Conservation (phyloP, 2,888 invertebrate species). For the Chelonus formosanus region DNA sequence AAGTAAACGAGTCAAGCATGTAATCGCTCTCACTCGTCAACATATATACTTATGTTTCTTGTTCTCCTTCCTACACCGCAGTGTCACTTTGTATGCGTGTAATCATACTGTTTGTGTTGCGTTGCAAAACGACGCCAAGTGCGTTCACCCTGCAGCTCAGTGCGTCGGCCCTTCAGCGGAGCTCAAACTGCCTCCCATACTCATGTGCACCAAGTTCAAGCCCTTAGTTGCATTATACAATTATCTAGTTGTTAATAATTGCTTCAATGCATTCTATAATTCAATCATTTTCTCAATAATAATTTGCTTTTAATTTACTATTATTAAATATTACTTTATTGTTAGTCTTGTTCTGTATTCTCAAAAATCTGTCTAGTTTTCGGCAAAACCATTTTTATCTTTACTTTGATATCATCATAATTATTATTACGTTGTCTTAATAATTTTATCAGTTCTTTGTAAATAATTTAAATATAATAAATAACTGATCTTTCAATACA, state of each 20-base stretch:
- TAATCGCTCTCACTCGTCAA: conserved; percentile 36
- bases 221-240: conserved; percentile 18
- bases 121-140: conserved; percentile 43
- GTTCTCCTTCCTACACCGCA: neutral
- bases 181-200: conserved; percentile 50
- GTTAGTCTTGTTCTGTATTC: too few relatives aligned
- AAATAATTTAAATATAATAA: too few relatives aligned
- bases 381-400: too few relatives aligned
- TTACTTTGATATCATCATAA: too few relatives aligned
- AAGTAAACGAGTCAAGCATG: conserved; percentile 31
- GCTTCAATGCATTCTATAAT: too few relatives aligned
- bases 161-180: conserved; percentile 60
- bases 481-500: too few relatives aligned
- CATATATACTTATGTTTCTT: conserved; percentile 7
- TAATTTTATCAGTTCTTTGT: too few relatives aligned
- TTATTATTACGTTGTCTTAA: too few relatives aligned
- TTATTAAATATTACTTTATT: too few relatives aligned
- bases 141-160: conserved; percentile 56
- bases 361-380: too few relatives aligned
- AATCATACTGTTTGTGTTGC: conserved; percentile 28
- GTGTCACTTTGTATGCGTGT: conserved; percentile 10
- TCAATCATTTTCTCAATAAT: too few relatives aligned
- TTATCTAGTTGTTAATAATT: neutral
- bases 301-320: neutral
- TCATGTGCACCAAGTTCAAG: conserved; percentile 28